A percentile compares a stretch with the other conserved stretches of the same genome.
These are phyloP conservation scores for Delphinus delphis DNA, from an alignment of 2,113 vertebrate genomes.

Conservation along the genomic window DNA sequence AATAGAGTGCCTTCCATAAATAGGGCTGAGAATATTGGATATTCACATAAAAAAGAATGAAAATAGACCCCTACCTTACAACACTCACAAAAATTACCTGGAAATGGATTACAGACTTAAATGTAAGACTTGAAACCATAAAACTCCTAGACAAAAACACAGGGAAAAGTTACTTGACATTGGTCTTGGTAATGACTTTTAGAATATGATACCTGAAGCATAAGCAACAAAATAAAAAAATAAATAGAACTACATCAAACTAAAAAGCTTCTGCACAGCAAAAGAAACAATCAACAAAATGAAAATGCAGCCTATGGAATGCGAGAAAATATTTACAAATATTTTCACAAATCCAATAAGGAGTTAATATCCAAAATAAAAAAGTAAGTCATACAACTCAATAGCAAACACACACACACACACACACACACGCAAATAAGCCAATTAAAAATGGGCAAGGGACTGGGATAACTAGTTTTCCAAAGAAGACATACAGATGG, in stretches of 20 bases:
- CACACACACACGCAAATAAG: too few relatives aligned
- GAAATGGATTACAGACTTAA: not conserved
- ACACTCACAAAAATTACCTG: not conserved
- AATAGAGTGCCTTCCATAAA: not conserved
- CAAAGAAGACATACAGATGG: not conserved
- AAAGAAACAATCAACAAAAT: not conserved
- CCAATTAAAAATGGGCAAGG: not conserved
- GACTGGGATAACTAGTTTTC: not conserved
- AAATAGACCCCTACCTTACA: not conserved
- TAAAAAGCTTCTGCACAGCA: not conserved
- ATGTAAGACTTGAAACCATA: not conserved
- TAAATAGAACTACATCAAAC: not conserved
- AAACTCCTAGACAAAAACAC: not conserved
- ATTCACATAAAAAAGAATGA: not conserved
- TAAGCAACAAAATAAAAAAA: not conserved
- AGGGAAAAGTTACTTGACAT: not conserved
- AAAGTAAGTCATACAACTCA: not conserved
- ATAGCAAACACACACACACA: not conserved
- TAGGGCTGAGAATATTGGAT: not conserved
- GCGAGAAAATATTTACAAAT: not conserved
- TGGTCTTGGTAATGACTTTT: not conserved
- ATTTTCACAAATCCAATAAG: not conserved
- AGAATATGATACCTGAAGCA: not conserved
- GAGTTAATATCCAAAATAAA: not conserved
- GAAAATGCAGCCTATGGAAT: not conserved